phyloP scores from a whole-genome alignment of 2,797 vertebrate genomes.

The Sciurus vulgaris region DNA sequence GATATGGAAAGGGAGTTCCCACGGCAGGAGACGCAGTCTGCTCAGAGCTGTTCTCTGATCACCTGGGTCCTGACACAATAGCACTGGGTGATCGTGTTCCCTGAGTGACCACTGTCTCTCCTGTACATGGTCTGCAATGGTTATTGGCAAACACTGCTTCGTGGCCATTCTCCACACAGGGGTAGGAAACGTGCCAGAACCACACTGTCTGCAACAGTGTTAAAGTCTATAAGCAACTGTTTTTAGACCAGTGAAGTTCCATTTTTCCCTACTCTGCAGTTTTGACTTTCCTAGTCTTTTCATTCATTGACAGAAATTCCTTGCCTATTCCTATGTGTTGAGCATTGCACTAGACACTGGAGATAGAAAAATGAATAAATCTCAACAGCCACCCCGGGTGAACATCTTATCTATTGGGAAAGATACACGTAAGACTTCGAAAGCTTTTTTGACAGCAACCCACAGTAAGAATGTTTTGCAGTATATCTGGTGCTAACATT shows the following conservation, averaged over 20 bases:
- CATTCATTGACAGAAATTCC: neutral
- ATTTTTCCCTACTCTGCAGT: neutral
- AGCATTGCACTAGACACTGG: neutral
- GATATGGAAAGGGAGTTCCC: fast-evolving
- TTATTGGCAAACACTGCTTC: neutral
- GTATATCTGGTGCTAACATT: neutral
- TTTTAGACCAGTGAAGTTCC: neutral
- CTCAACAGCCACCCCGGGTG: neutral
- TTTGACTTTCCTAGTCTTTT: neutral
- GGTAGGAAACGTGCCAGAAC: neutral
- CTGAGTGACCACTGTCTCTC: neutral
- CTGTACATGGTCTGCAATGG: fast-evolving
- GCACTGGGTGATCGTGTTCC: neutral
- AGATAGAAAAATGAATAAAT: neutral
- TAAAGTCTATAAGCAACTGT: neutral
- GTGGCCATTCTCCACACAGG: fast-evolving
- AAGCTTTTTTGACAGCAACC: neutral
- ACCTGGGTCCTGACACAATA: fast-evolving
- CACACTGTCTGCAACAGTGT: fast-evolving
- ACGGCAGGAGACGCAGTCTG: fast-evolving
- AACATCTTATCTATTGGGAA: neutral
- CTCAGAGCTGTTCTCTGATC: neutral
- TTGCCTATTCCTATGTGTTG: neutral
- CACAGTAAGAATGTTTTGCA: neutral
- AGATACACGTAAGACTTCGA: neutral